Conservation (phyloP, 2,113 vertebrate genomes). For the Acrocephalus arundinaceus region DNA sequence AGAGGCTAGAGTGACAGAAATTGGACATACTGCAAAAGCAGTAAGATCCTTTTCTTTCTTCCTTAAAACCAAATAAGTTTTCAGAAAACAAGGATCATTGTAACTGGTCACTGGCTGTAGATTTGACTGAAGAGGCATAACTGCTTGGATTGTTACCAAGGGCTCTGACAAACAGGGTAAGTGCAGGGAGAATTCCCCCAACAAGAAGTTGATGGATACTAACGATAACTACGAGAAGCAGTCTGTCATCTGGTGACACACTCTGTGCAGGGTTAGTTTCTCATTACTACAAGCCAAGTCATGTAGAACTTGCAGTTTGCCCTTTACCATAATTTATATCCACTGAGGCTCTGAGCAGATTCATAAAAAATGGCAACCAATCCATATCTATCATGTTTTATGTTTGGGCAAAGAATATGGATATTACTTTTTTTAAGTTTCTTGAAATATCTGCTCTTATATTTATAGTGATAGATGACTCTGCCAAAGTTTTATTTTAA, state of each 20-base stretch:
- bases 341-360: constrained; percentile 24
- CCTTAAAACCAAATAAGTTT: neutral
- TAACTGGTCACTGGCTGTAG: neutral
- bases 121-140: neutral
- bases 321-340: constrained; percentile 60
- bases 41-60: neutral
- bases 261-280: constrained; percentile 14
- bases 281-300: constrained; percentile 48
- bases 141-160: neutral
- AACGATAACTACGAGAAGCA: neutral
- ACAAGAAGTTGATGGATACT: neutral
- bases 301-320: constrained; percentile 50
- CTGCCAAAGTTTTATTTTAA: neutral
- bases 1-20: neutral
- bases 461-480: neutral
- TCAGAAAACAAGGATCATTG: neutral
- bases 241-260: neutral
- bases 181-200: neutral
- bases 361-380: constrained; percentile 52
- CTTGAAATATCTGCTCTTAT: constrained; percentile 34
- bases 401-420: constrained; percentile 46
- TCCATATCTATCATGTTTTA: constrained; percentile 58
- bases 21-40: neutral
- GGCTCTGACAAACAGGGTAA: neutral
- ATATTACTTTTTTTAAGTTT: constrained; percentile 63